These are phyloP conservation scores for Odontocolon sp. DNA, from an alignment of 2,888 invertebrate species.

Conservation along the genomic window DNA sequence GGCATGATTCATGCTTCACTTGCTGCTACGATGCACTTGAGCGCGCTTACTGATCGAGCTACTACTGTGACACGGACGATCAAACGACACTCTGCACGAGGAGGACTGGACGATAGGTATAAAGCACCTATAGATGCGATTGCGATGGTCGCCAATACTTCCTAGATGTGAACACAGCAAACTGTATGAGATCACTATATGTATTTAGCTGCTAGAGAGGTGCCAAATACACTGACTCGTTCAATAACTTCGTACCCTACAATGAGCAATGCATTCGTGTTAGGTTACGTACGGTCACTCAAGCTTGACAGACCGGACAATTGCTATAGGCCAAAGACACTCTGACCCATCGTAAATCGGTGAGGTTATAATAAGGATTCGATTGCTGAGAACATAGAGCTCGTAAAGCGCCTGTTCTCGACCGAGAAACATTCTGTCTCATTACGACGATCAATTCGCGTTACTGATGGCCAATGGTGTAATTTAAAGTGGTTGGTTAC, in stretches of 20 bases:
- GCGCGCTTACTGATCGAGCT: conserved; percentile 21
- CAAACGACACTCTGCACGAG: conserved; percentile 19
- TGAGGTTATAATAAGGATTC: conserved; percentile 39
- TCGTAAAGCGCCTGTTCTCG: conserved; percentile 16
- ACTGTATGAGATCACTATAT: neutral
- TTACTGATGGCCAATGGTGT: no score
- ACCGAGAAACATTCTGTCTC: neutral
- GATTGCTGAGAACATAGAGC: conserved; percentile 38
- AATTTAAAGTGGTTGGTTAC: no score
- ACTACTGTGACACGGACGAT: neutral
- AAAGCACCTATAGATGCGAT: conserved; percentile 38
- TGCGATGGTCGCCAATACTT: conserved; percentile 7
- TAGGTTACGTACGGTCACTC: conserved; percentile 58
- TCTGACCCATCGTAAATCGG: conserved; percentile 27
- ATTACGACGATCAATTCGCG: neutral
- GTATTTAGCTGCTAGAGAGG: conserved; percentile 60
- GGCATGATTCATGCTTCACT: conserved; percentile 15
- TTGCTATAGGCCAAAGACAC: conserved; percentile 53
- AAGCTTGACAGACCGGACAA: conserved; percentile 58
- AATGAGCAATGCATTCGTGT: conserved; percentile 57
- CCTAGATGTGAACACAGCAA: neutral
- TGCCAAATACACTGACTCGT: conserved; percentile 67
- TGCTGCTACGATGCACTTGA: conserved; percentile 49
- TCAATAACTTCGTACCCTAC: conserved; percentile 20
- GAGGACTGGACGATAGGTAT: conserved; percentile 20